A percentile compares a stretch with the other conserved stretches of the same genome.
Conservation (phyloP, 92 coral and sea anemone genomes). For the Plumapathes pennacea region DNA sequence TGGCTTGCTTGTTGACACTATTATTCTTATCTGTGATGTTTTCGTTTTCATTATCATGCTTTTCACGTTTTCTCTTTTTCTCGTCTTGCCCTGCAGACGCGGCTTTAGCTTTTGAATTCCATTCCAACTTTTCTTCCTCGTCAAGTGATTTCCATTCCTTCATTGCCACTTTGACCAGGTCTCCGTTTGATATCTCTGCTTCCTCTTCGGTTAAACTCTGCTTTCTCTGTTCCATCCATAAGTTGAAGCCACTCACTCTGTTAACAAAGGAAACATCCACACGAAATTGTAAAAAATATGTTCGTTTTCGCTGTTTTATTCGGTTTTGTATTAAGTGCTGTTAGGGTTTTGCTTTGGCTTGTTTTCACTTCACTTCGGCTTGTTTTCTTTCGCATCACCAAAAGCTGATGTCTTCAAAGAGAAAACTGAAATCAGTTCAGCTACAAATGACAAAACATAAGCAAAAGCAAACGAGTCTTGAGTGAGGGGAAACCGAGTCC, state of each 20-base stretch:
- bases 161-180: constrained; percentile 79
- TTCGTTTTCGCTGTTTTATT: no score
- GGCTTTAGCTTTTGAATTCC: constrained; percentile 77
- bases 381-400: neutral
- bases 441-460: neutral
- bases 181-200: constrained; percentile 69
- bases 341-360: no score
- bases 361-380: neutral
- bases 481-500: no score
- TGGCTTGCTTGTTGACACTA: constrained; percentile 38
- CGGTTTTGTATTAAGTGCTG: no score
- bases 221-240: constrained; percentile 81
- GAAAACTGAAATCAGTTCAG: neutral
- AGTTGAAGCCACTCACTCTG: constrained; percentile 82
- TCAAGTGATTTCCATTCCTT: constrained; percentile 74
- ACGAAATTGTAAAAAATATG: neutral
- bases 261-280: neutral
- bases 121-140: constrained; percentile 65
- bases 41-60: constrained; percentile 47
- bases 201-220: constrained; percentile 58
- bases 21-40: constrained; percentile 28
- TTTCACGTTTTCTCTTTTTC: constrained; percentile 68
- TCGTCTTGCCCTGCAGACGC: constrained; percentile 50
- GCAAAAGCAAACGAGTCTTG: neutral
- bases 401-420: neutral